Evolutionary conservation across 2,113 vertebrate genomes (phyloP).

Genomic region (Dinomys branickii): DNA sequence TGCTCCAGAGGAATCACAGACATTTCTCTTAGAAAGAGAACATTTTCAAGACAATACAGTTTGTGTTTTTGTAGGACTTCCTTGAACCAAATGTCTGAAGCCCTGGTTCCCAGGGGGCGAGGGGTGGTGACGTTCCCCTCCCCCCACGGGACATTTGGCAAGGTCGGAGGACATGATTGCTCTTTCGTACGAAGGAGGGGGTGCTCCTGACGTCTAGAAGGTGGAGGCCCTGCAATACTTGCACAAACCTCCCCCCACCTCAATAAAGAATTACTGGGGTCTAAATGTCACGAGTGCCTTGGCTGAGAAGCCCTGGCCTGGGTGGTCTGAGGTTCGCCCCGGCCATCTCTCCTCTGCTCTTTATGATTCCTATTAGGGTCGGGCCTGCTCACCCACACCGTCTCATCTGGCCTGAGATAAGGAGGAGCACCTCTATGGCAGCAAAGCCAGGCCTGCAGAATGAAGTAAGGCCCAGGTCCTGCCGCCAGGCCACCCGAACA

Average conservation of each 20-base stretch:
- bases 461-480: fast-evolving
- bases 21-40: not conserved
- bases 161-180: not conserved
- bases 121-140: not conserved
- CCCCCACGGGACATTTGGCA: not conserved
- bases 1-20: slow-evolving; percentile 51
- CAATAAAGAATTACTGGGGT: not conserved
- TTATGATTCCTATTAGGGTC: fast-evolving
- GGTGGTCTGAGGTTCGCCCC: not conserved
- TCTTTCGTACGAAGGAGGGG: too few species aligned
- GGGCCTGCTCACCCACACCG: not conserved
- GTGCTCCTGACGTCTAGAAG: not conserved
- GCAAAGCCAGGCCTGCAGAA: not conserved
- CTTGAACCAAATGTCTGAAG: slow-evolving; percentile 59
- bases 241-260: fast-evolving
- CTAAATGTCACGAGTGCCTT: not conserved
- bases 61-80: slow-evolving; percentile 45
- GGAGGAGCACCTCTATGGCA: fast-evolving
- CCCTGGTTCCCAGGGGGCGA: not conserved
- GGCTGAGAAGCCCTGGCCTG: not conserved
- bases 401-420: not conserved
- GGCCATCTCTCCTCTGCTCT: not conserved
- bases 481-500: not conserved
- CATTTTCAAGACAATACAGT: slow-evolving; percentile 33
- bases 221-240: not conserved